Percentiles rank a stretch among this genome's conserved stretches.
These are phyloP conservation scores for Bagarius yarrelli DNA, from an alignment of 2,113 vertebrate species.

Conservation along the genomic window DNA sequence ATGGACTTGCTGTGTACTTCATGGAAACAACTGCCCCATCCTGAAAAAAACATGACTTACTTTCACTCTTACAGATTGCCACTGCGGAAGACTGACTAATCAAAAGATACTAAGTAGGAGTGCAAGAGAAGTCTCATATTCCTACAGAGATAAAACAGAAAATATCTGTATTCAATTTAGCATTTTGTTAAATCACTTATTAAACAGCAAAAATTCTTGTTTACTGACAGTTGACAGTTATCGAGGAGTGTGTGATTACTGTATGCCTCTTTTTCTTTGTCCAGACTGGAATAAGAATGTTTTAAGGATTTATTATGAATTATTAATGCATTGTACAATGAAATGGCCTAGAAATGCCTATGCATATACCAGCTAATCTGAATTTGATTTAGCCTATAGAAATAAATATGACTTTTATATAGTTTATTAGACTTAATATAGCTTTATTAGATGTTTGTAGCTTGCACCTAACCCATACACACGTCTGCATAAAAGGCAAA, in stretches of 20 bases:
- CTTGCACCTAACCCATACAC: neutral
- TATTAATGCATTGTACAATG: neutral
- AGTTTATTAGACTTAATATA: neutral
- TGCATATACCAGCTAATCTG: neutral
- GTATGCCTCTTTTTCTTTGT: neutral
- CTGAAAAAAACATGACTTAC: constrained; percentile 16
- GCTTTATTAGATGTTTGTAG: neutral
- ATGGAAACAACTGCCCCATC: neutral
- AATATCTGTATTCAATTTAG: neutral
- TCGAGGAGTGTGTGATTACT: neutral
- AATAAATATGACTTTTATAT: neutral
- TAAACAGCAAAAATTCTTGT: neutral
- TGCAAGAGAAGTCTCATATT: neutral
- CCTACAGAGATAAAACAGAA: neutral
- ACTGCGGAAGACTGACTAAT: constrained; percentile 45
- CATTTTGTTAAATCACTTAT: neutral
- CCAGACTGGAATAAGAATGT: neutral
- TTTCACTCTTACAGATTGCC: constrained; percentile 5
- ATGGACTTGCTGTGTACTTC: neutral
- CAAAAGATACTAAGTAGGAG: constrained; percentile 43
- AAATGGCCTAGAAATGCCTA: neutral
- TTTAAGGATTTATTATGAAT: neutral
- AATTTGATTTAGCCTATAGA: neutral
- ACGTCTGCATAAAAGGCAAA: neutral
- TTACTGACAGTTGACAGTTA: neutral